A percentile compares a stretch with the other conserved stretches of the same genome.
Evolutionary conservation across 2,797 vertebrate genomes (phyloP).

Genomic region (Botia almorhae): DNA sequence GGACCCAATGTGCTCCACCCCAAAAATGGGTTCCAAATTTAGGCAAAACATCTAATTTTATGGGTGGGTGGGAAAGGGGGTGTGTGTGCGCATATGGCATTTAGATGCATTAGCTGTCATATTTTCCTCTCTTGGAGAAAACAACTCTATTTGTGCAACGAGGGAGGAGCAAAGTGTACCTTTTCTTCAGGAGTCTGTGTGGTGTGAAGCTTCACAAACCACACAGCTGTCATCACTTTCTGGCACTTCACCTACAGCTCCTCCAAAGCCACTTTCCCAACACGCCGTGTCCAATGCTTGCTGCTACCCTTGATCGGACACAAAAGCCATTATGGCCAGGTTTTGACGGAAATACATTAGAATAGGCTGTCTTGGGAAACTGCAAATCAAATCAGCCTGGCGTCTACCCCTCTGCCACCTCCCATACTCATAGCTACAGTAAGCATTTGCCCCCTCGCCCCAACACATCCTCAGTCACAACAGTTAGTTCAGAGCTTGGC

Average conservation of each 20-base stretch:
- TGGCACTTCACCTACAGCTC: constrained; percentile 48
- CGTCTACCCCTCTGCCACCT: constrained; percentile 65
- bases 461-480: constrained; percentile 62
- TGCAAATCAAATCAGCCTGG: constrained; percentile 71
- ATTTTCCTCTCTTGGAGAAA: constrained; percentile 75
- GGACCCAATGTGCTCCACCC: constrained; percentile 39
- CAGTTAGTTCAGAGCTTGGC: constrained; percentile 65
- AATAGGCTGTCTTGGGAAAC: constrained; percentile 64
- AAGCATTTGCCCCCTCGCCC: constrained; percentile 64
- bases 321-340: constrained; percentile 56
- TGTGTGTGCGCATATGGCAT: constrained; percentile 58
- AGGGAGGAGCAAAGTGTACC: constrained; percentile 72
- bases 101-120: constrained; percentile 64
- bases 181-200: constrained; percentile 63
- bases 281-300: constrained; percentile 45
- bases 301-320: constrained; percentile 42
- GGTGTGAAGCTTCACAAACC: constrained; percentile 42
- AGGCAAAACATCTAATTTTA: constrained; percentile 63
- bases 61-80: constrained; percentile 56
- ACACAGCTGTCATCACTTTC: constrained; percentile 46
- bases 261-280: constrained; percentile 54
- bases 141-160: constrained; percentile 73
- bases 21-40: constrained; percentile 61
- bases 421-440: constrained; percentile 66
- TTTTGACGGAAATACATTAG: constrained; percentile 66